These are phyloP conservation scores for Hemicentrotus pulcherrimus DNA, from an alignment of 35 echinoderm and acorn worm genomes.

Conservation along the genomic window DNA sequence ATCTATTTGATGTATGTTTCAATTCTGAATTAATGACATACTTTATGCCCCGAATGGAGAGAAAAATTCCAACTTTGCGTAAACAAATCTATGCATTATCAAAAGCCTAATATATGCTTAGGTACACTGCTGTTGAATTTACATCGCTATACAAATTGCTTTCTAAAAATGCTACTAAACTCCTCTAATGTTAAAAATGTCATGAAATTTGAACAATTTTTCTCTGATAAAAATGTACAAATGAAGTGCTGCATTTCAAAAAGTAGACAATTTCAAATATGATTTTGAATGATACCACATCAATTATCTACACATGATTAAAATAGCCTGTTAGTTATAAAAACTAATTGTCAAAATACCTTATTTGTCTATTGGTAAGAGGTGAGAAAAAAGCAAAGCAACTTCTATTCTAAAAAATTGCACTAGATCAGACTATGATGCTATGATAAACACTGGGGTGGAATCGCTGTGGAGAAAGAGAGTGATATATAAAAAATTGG, in stretches of 20 bases:
- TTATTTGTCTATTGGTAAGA: background rate
- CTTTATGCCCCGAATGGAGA: background rate
- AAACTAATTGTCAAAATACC: background rate
- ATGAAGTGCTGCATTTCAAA: background rate
- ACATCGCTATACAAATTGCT: background rate
- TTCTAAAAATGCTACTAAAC: background rate
- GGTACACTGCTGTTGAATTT: background rate
- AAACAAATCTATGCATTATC: constrained; percentile 2
- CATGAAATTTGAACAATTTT: background rate
- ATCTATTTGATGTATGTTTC: background rate
- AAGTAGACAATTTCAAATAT: background rate
- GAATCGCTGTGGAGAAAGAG: background rate
- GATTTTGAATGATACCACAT: background rate
- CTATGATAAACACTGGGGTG: background rate
- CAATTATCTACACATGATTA: constrained; percentile 14
- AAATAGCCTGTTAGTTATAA: background rate
- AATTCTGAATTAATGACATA: constrained; percentile 22
- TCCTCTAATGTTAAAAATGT: background rate
- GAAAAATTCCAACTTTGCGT: background rate
- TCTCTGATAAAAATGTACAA: background rate
- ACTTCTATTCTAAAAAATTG: background rate
- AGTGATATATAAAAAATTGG: background rate
- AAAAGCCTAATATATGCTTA: background rate
- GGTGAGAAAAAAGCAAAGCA: background rate
- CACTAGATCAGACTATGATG: constrained; percentile 4